These are phyloP conservation scores for Poecilus cupreus DNA, from an alignment of 2,888 invertebrate species.

Conservation along the genomic window DNA sequence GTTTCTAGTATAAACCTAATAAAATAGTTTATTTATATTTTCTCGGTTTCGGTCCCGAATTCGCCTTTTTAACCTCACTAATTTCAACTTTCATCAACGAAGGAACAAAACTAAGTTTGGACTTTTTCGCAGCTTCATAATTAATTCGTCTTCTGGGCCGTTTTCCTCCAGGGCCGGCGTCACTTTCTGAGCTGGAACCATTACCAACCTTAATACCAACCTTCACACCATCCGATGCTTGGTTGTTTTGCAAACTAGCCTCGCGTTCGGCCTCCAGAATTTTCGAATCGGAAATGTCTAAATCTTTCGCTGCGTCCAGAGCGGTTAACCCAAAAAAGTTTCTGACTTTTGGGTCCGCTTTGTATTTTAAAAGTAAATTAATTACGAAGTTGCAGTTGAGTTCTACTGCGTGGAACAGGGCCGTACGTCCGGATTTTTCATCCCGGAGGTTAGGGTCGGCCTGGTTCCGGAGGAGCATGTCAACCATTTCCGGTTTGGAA, in stretches of 20 bases:
- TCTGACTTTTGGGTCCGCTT: slow-evolving; percentile 72
- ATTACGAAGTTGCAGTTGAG: slow-evolving; percentile 64
- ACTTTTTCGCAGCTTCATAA: slow-evolving; percentile 1
- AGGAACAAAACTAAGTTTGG: not conserved
- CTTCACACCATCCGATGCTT: not conserved
- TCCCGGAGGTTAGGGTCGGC: slow-evolving; percentile 70
- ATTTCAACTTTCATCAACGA: slow-evolving; percentile 22
- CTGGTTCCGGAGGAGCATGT: slow-evolving; percentile 68
- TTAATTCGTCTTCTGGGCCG: not conserved
- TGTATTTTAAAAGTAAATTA: slow-evolving; percentile 69
- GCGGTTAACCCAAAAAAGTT: slow-evolving; percentile 73
- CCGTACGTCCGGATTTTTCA: slow-evolving; percentile 74
- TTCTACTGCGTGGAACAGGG: slow-evolving; percentile 73
- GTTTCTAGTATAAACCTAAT: not conserved
- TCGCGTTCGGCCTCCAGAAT: slow-evolving; percentile 70
- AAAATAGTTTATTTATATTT: not conserved
- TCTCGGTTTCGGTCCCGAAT: not conserved
- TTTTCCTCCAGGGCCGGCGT: not conserved
- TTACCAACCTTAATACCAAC: not conserved
- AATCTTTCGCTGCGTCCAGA: slow-evolving; percentile 72
- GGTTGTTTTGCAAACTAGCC: not conserved
- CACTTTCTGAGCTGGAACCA: not conserved
- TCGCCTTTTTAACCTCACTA: not conserved
- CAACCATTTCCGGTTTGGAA: slow-evolving; percentile 69
- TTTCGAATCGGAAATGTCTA: slow-evolving; percentile 64